A percentile compares a stretch with the other conserved stretches of the same genome.
Evolutionary conservation across 2,113 vertebrate genomes (phyloP).

Genomic region (Grammomys surdaster): DNA sequence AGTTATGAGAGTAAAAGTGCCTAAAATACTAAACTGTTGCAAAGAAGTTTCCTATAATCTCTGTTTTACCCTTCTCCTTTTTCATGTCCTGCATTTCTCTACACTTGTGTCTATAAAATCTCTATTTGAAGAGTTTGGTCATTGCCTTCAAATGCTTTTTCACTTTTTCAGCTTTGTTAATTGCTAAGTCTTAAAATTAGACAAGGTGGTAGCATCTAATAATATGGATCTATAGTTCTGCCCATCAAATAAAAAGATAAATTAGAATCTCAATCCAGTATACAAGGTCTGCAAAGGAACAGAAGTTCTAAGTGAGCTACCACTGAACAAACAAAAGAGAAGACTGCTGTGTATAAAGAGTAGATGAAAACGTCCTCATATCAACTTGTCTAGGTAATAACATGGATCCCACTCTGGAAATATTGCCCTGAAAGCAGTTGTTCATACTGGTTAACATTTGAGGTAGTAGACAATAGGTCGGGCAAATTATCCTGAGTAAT

Average conservation of each 20-base stretch:
- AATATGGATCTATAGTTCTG: neutral
- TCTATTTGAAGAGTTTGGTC: neutral
- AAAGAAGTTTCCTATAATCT: slow-evolving; percentile 9
- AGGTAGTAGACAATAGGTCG: neutral
- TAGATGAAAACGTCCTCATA: slow-evolving; percentile 12
- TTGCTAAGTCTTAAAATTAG: slow-evolving; percentile 33
- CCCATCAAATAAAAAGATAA: neutral
- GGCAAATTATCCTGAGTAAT: neutral
- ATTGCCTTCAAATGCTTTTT: neutral
- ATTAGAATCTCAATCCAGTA: neutral
- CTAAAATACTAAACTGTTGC: slow-evolving; percentile 29
- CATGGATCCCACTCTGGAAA: neutral
- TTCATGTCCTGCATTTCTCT: neutral
- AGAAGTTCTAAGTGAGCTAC: neutral
- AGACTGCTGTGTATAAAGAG: neutral
- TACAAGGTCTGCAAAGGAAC: neutral
- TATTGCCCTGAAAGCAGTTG: neutral
- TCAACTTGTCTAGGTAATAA: neutral
- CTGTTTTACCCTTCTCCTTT: neutral
- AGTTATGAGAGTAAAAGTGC: slow-evolving; percentile 56
- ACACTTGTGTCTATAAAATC: neutral
- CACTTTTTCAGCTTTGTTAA: neutral
- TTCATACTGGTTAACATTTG: neutral
- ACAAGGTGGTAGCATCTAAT: neutral
- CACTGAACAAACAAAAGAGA: neutral